Base-by-base conservation (phyloP, 2,888 invertebrate genomes). In the Penaeus monodon region DNA sequence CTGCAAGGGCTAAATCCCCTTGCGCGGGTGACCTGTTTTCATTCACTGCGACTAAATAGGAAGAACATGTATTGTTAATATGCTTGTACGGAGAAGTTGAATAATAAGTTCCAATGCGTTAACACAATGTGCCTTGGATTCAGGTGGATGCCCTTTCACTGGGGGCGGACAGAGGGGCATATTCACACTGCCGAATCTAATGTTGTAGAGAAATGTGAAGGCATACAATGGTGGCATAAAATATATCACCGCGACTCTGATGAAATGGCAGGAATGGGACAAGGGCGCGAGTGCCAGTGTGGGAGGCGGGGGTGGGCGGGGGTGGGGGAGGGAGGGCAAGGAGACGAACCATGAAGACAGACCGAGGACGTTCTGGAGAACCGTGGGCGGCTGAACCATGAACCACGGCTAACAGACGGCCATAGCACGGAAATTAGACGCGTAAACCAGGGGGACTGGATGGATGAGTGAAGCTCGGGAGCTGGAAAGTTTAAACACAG, bases 41-140 rank as follows among this genome's bases (percentile, higher is more conserved):
- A 85, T 85, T 79, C 85, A 80, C 64, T 79, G 85, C 33, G 79
- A 33, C 85, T 85, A 85, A 85, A 85, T 79, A 85, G 85, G 85
- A 85, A 80, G 85, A 85, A 73, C 85, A 85, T 85, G 85, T 85
- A 80, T 85, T 85, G 85, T 85, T 85, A 85, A 85, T 85, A 85
- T 85, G 85, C 85, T 85, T 85, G 85, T 85, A 85, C 85, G 78
- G 79, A 79, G 85, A 85, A 85, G 78, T 79, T 85, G 85, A 85
- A 85, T 85, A 85, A 85, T 85, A 85, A 85, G 79, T 85, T 85
- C 79, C 85, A 73, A 85, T 85, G 79, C 85, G 85, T 79, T 85
- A 85, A 79, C 85, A 85, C 85, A 85, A 85, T 85, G 77, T 79
- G 80, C 70, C 85, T 79, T 64, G 85, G 80, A 79, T 85, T 79